Evolutionary conservation across 1,140 invertebrate genomes (phyloP).

Genomic region (Hydropsyche tenuis): DNA sequence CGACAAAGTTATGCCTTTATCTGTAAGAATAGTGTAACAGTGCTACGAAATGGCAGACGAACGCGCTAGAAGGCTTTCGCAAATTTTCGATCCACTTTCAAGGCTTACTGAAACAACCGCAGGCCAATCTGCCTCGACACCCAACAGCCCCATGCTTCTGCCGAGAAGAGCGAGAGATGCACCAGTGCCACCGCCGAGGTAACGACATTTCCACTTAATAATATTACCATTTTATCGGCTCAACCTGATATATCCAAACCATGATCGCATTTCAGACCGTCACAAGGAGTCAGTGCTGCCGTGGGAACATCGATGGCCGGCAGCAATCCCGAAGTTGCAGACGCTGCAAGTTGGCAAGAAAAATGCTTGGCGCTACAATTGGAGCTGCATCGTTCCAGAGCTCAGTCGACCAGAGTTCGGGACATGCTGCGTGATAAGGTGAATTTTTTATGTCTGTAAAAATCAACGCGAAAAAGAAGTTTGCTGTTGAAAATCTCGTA

Average conservation of each 20-base stretch:
- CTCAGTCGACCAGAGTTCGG: slow-evolving; percentile 82
- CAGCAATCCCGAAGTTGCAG: slow-evolving; percentile 52
- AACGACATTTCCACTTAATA: slow-evolving; percentile 31
- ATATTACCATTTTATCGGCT: background rate
- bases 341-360: slow-evolving; percentile 79
- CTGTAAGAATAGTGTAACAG: background rate
- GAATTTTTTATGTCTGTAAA: slow-evolving; percentile 16
- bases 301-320: slow-evolving; percentile 42
- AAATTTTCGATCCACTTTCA: slow-evolving; percentile 79
- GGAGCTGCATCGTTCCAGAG: slow-evolving; percentile 80
- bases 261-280: slow-evolving; percentile 54
- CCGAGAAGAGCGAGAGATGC: slow-evolving; percentile 63
- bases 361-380: slow-evolving; percentile 81
- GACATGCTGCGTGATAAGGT: slow-evolving; percentile 89
- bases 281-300: slow-evolving; percentile 55
- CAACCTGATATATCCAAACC: background rate
- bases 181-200: slow-evolving; percentile 65
- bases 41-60: slow-evolving; percentile 66
- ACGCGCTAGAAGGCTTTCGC: slow-evolving; percentile 72
- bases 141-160: slow-evolving; percentile 72
- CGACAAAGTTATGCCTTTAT: slow-evolving; percentile 15
- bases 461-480: background rate
- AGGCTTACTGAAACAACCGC: slow-evolving; percentile 57
- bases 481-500: no score
- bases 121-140: slow-evolving; percentile 64